These are phyloP conservation scores for Thalassarche chlororhynchos DNA, from an alignment of 2,113 vertebrate species.

Conservation along the genomic window DNA sequence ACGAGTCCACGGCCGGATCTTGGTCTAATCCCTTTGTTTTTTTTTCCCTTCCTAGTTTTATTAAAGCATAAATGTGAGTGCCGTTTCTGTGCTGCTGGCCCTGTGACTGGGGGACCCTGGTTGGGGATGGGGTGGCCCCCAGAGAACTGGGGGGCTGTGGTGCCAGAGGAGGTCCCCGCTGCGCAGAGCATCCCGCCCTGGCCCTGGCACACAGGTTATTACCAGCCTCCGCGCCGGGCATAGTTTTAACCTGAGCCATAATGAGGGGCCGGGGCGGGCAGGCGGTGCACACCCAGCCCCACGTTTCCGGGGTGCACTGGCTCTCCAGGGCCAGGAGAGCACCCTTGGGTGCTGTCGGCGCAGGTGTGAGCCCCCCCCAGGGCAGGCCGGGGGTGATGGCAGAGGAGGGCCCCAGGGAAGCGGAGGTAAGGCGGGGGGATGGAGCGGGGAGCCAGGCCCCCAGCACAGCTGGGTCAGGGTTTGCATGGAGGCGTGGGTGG, in stretches of 20 bases:
- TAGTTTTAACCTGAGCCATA: slow-evolving; percentile 50
- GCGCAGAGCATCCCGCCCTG: rapidly evolving
- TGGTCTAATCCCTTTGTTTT: not conserved
- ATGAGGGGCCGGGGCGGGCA: not conserved
- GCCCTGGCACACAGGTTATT: not conserved
- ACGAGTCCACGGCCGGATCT: not conserved
- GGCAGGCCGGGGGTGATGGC: not conserved
- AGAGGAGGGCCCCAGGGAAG: not conserved
- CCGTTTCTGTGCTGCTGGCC: not conserved
- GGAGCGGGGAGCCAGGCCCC: not conserved
- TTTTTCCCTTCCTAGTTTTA: not conserved
- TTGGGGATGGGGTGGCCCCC: not conserved
- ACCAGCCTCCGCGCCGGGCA: not conserved
- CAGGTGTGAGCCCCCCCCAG: not conserved
- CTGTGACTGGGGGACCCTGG: not conserved
- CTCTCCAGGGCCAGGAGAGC: not conserved
- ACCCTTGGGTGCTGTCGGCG: not conserved
- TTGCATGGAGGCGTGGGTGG: not conserved
- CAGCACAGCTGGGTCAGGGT: not conserved
- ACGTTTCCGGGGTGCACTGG: not conserved
- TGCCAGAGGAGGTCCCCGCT: not conserved
- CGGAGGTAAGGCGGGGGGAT: not conserved
- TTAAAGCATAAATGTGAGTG: not conserved
- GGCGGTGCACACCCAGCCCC: not conserved
- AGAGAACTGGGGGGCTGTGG: too few relatives aligned